A percentile compares a stretch with the other conserved stretches of the same genome.
These are phyloP conservation scores for Selene dorsalis DNA, from an alignment of 2,797 vertebrate species.

Conservation along the genomic window DNA sequence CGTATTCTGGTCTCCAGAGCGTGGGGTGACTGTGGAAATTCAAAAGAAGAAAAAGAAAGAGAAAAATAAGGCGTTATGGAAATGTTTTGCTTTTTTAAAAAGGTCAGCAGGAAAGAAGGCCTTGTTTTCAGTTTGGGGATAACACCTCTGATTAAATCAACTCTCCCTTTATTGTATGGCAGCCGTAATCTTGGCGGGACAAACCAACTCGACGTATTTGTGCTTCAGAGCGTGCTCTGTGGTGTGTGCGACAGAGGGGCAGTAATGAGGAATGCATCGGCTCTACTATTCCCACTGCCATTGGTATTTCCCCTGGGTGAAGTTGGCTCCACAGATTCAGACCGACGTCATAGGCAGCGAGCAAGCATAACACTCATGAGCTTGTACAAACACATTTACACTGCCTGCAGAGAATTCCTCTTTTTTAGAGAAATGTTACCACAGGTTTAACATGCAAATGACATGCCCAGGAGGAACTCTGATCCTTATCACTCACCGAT, in stretches of 20 bases:
- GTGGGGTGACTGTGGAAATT: constrained; percentile 91
- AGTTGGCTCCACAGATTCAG: constrained; percentile 65
- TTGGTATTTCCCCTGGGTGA: constrained; percentile 69
- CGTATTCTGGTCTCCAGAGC: constrained; percentile 98
- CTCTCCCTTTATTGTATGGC: constrained; percentile 35
- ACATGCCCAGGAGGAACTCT: not conserved
- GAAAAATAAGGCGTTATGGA: constrained; percentile 30
- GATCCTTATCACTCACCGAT: not conserved
- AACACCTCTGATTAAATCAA: constrained; percentile 46
- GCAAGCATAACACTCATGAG: constrained; percentile 65
- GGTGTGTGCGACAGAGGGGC: constrained; percentile 78
- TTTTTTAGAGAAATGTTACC: constrained; percentile 16
- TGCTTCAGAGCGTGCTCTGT: constrained; percentile 60
- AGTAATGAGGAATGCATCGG: constrained; percentile 81
- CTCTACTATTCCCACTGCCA: constrained; percentile 71
- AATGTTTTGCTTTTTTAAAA: constrained; percentile 1
- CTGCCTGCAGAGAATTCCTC: constrained; percentile 43
- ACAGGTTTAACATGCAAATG: not conserved
- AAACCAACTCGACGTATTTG: constrained; percentile 49
- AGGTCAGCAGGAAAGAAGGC: not conserved
- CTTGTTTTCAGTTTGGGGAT: not conserved
- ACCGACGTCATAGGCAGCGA: constrained; percentile 61
- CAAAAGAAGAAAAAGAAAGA: no score
- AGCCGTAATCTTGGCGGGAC: constrained; percentile 48
- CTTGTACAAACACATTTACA: constrained; percentile 70